phyloP scores from a whole-genome alignment of 2,797 vertebrate genomes.

The Cossypha niveicapilla region DNA sequence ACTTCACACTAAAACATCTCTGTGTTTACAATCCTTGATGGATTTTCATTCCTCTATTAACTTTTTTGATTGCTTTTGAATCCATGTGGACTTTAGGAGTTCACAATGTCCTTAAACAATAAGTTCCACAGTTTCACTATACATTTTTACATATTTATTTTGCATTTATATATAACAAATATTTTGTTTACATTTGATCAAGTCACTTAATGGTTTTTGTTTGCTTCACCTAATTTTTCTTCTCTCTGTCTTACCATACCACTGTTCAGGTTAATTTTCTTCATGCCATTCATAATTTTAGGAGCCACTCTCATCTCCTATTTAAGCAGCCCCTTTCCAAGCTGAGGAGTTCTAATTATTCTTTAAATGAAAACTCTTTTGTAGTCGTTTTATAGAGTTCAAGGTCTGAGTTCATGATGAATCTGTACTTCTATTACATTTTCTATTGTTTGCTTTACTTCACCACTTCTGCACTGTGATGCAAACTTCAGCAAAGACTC shows the following conservation, averaged over 20 bases:
- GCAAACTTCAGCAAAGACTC: neutral
- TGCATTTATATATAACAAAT: neutral
- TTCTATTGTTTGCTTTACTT: neutral
- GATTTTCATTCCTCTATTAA: slow-evolving; percentile 1
- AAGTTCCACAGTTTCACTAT: neutral
- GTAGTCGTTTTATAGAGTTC: neutral
- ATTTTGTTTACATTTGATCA: slow-evolving; percentile 1
- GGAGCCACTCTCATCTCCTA: neutral
- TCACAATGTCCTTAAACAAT: neutral
- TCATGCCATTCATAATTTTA: neutral
- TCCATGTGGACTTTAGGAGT: neutral
- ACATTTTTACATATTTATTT: neutral
- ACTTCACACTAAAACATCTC: neutral
- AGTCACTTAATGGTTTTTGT: neutral
- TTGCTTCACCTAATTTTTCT: neutral
- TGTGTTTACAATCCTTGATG: neutral
- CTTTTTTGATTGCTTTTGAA: slow-evolving; percentile 13
- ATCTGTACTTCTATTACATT: neutral
- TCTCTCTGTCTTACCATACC: neutral
- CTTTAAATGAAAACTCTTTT: neutral
- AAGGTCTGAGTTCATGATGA: neutral
- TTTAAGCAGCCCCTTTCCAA: neutral
- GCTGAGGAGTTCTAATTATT: neutral
- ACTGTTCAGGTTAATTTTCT: neutral
- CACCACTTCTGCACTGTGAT: neutral